A percentile compares a stretch with the other conserved stretches of the same genome.
Conservation (phyloP, 2,888 invertebrate species). For the Altica lythri region DNA sequence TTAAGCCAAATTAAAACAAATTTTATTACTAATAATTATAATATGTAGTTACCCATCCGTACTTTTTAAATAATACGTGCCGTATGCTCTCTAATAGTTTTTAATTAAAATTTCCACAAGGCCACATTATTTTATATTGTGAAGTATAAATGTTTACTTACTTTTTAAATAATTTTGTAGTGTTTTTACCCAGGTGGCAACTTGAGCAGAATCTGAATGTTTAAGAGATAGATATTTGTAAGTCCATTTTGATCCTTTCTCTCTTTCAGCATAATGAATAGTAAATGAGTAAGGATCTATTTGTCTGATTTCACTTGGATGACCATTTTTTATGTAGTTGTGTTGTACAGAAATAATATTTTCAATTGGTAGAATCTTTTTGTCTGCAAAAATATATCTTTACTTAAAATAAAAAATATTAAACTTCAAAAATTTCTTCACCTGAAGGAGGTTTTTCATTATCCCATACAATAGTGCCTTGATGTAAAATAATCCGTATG, state of each 20-base stretch:
- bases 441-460: conserved; percentile 62
- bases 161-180: conserved; percentile 61
- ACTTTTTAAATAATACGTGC: neutral
- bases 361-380: conserved; percentile 61
- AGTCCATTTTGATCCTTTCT: conserved; percentile 64
- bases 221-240: conserved; percentile 63
- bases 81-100: neutral
- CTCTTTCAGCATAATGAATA: conserved; percentile 66
- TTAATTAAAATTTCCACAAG: neutral
- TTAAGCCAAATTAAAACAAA: no score
- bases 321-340: conserved; percentile 54
- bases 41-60: no score
- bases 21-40: no score
- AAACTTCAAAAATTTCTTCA: conserved; percentile 56
- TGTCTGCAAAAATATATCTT: no score
- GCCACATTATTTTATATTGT: neutral
- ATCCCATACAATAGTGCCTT: conserved; percentile 68
- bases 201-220: conserved; percentile 64
- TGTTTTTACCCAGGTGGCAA: conserved; percentile 67
- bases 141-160: conserved; percentile 46
- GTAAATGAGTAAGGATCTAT: conserved; percentile 60
- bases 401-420: no score
- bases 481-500: conserved; percentile 67
- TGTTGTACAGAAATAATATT: conserved; percentile 63
- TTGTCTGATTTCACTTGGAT: conserved; percentile 51